A percentile compares a stretch with the other conserved stretches of the same genome.
Conservation (phyloP, 2,113 vertebrate genomes). For the Cryptomyrus ogoouensis region DNA sequence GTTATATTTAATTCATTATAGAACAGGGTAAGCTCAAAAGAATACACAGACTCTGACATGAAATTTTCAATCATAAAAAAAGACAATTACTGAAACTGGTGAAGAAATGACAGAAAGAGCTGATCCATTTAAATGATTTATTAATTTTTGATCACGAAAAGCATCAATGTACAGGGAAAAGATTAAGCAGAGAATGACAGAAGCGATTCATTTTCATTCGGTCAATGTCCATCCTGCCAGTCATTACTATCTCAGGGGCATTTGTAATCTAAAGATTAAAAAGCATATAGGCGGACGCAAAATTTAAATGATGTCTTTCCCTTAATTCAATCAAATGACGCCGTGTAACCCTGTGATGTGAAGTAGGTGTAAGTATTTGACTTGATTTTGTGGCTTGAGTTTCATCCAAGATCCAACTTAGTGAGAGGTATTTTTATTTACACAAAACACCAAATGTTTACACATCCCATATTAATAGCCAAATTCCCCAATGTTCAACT, state of each 20-base stretch:
- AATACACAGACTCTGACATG: background rate
- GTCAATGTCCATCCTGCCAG: background rate
- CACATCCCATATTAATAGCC: background rate
- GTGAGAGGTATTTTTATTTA: background rate
- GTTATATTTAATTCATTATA: background rate
- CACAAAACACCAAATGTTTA: background rate
- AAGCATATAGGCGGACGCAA: background rate
- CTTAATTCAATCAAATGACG: background rate
- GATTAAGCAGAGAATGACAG: constrained; percentile 4
- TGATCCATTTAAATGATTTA: constrained; percentile 14
- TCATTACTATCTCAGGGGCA: background rate
- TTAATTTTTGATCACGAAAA: constrained; percentile 15
- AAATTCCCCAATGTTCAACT: background rate
- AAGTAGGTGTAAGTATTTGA: background rate
- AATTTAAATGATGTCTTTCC: background rate
- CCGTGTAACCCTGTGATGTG: background rate
- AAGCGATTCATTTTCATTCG: background rate
- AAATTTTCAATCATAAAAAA: background rate
- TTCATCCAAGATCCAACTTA: background rate
- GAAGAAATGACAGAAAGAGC: background rate
- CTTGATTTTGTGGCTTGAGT: background rate
- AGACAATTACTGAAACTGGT: background rate
- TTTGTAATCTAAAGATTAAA: background rate
- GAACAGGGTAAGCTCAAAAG: background rate
- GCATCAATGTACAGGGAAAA: constrained; percentile 10